Conservation (phyloP, 2,888 invertebrate species). For the Drosophila kanekoi region DNA sequence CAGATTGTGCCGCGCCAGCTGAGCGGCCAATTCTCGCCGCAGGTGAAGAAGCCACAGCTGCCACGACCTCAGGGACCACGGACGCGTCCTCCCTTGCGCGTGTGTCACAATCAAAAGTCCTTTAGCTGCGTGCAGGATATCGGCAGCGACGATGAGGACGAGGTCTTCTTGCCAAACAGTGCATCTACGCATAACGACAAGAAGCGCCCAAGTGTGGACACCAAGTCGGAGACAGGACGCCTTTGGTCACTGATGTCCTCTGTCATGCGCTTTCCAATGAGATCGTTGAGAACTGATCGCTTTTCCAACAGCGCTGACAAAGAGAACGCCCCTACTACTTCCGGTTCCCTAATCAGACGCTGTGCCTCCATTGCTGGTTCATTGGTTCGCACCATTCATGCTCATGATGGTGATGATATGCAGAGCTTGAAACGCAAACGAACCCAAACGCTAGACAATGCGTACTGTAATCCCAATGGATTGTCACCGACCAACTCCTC, state of each 20-base stretch:
- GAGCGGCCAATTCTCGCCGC: constrained; percentile 55
- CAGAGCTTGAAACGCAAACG: constrained; percentile 81
- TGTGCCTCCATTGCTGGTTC: constrained; percentile 84
- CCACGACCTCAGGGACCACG: constrained; percentile 43
- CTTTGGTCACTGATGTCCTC: constrained; percentile 76
- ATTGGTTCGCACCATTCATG: constrained; percentile 69
- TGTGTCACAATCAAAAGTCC: constrained; percentile 38
- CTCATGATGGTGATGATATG: constrained; percentile 58
- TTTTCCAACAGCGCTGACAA: constrained; percentile 35
- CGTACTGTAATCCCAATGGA: constrained; percentile 27
- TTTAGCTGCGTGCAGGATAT: constrained; percentile 66
- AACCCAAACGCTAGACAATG: constrained; percentile 75
- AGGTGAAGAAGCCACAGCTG: background rate
- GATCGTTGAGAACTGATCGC: constrained; percentile 32
- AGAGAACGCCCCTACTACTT: constrained; percentile 44
- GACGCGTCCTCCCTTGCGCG: constrained; percentile 62
- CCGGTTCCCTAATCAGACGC: constrained; percentile 75
- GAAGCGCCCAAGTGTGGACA: constrained; percentile 6
- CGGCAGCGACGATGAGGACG: constrained; percentile 52
- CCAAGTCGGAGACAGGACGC: constrained; percentile 54
- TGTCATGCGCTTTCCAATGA: constrained; percentile 77
- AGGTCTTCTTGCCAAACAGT: constrained; percentile 56
- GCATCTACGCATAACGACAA: constrained; percentile 65
- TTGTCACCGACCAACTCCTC: constrained; percentile 70
- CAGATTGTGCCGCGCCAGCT: constrained; percentile 62